Percentiles rank a stretch among this genome's conserved stretches.
Evolutionary conservation across 2,888 invertebrate genomes (phyloP).

Genomic region (Ophonus ardosiacus): DNA sequence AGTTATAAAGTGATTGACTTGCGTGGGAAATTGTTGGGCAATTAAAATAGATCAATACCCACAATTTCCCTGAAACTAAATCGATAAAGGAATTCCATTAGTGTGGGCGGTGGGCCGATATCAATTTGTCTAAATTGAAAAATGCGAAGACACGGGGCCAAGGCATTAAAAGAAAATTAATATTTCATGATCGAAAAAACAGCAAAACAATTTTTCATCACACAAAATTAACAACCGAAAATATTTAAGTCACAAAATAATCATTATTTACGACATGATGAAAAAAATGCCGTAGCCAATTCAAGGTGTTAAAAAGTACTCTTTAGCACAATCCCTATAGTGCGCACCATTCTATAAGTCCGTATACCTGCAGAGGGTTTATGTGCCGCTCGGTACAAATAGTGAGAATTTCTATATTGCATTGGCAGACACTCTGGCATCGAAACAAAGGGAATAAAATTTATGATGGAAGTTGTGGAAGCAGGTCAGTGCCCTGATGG

Average conservation of each 20-base stretch:
- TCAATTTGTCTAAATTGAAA: slow-evolving; percentile 63
- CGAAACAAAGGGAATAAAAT: slow-evolving; percentile 58
- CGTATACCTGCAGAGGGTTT: not conserved
- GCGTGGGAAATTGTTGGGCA: not conserved
- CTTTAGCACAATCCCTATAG: not conserved
- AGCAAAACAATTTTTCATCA: slow-evolving; percentile 71
- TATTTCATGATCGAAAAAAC: slow-evolving; percentile 52
- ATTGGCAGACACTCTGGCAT: slow-evolving; percentile 55
- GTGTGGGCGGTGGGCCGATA: slow-evolving; percentile 41
- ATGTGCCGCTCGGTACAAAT: slow-evolving; percentile 18
- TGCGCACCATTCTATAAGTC: not conserved
- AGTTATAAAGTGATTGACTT: not conserved
- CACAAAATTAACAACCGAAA: slow-evolving; percentile 70
- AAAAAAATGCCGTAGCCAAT: slow-evolving; percentile 66
- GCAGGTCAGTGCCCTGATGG: slow-evolving; percentile 57
- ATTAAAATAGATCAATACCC: slow-evolving; percentile 29
- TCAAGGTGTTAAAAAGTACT: slow-evolving; percentile 66
- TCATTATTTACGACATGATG: slow-evolving; percentile 65
- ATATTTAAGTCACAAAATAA: slow-evolving; percentile 62
- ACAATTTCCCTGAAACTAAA: slow-evolving; percentile 39
- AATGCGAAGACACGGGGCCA: slow-evolving; percentile 38
- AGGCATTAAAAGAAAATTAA: slow-evolving; percentile 54
- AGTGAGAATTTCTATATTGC: slow-evolving; percentile 2
- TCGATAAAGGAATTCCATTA: slow-evolving; percentile 55
- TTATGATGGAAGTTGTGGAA: slow-evolving; percentile 56